Conservation (phyloP, 2,113 vertebrate genomes). For the Aleadryas rufinucha region DNA sequence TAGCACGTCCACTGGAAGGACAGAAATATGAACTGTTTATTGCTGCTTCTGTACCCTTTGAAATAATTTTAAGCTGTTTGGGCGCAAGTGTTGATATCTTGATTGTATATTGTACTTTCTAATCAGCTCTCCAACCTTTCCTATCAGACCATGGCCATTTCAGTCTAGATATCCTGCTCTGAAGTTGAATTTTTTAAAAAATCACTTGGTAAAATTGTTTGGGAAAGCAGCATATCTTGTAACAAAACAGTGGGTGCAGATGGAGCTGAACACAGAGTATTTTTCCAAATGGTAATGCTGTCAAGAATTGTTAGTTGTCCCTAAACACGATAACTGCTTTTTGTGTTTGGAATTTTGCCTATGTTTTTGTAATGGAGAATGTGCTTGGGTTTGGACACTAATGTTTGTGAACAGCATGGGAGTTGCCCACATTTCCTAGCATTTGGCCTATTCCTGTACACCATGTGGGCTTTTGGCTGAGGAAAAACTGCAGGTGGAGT, state of each 20-base stretch:
- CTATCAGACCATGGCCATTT: background rate
- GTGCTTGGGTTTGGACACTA: constrained; percentile 18
- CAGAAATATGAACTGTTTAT: constrained; percentile 43
- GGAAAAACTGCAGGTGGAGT: background rate
- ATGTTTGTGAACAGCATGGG: constrained; percentile 45
- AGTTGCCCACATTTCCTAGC: constrained; percentile 37
- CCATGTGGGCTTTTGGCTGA: constrained; percentile 37
- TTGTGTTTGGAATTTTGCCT: constrained; percentile 45
- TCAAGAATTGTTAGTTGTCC: constrained; percentile 42
- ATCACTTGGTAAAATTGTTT: constrained; percentile 4
- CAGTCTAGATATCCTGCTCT: constrained; percentile 13
- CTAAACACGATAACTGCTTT: background rate
- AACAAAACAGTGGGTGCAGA: constrained; percentile 34
- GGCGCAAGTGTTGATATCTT: constrained; percentile 33
- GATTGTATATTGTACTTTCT: constrained; percentile 41
- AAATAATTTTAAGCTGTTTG: constrained; percentile 18
- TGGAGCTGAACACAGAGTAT: constrained; percentile 5
- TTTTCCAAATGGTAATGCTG: background rate
- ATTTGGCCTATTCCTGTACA: constrained; percentile 42
- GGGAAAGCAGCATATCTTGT: constrained; percentile 6
- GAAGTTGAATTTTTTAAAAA: background rate
- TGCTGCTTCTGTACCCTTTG: background rate
- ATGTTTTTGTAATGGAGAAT: constrained; percentile 44
- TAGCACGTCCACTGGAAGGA: background rate
- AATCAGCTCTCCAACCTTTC: constrained; percentile 46